A percentile compares a stretch with the other conserved stretches of the same genome.
Evolutionary conservation across 2,888 invertebrate species (phyloP).

Genomic region (Agriotes lineatus): DNA sequence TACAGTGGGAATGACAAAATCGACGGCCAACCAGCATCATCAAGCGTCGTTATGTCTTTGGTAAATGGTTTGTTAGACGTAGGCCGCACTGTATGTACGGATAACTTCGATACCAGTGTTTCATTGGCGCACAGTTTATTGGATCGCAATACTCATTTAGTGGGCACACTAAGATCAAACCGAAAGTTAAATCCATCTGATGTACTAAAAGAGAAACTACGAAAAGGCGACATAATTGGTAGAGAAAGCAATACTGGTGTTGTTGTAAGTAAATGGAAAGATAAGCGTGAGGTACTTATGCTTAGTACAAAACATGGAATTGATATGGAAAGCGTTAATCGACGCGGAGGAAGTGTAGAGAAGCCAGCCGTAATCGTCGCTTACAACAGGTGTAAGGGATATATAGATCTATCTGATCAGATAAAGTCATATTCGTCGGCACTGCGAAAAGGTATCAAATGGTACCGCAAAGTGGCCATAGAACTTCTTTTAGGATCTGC

Average conservation of each 20-base stretch:
- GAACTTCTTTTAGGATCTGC: constrained; percentile 25
- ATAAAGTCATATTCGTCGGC: constrained; percentile 34
- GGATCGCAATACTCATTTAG: neutral
- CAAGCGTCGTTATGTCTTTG: too few relatives aligned
- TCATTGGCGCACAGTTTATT: too few relatives aligned
- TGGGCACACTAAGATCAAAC: too few relatives aligned
- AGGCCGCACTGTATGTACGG: too few relatives aligned
- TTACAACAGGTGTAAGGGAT: constrained; percentile 30
- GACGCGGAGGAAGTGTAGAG: constrained; percentile 27
- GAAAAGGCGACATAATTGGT: constrained; percentile 36
- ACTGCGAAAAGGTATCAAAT: constrained; percentile 36
- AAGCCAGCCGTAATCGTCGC: too few relatives aligned
- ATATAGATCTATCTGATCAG: constrained; percentile 41
- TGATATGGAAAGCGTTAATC: constrained; percentile 1
- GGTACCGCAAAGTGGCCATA: constrained; percentile 32
- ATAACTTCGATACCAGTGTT: too few relatives aligned
- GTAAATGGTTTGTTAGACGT: too few relatives aligned
- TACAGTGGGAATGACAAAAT: too few relatives aligned
- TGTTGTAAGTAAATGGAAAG: constrained; percentile 37
- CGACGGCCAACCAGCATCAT: too few relatives aligned
- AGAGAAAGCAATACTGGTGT: constrained; percentile 41
- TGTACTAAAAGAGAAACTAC: neutral
- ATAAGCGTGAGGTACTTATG: too few relatives aligned
- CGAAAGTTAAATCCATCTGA: neutral
- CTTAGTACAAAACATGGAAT: constrained; percentile 33